Evolutionary conservation across 2,797 vertebrate species (phyloP).

Genomic region (Arnoldichthys spilopterus): DNA sequence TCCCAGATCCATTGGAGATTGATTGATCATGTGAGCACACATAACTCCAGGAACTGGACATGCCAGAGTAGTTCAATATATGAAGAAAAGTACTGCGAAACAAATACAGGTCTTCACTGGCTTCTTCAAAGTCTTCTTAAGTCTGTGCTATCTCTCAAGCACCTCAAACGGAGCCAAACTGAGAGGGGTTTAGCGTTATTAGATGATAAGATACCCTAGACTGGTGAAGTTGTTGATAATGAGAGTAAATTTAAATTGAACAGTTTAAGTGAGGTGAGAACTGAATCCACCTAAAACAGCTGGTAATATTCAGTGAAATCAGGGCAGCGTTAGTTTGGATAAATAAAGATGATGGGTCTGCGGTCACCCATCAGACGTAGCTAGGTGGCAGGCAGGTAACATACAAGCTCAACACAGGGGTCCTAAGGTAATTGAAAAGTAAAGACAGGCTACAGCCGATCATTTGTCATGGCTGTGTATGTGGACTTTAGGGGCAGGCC

Average conservation of each 20-base stretch:
- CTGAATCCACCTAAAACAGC: neutral
- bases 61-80: too few relatives aligned
- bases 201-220: neutral
- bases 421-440: neutral
- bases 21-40: too few relatives aligned
- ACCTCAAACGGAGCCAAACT: too few relatives aligned
- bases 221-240: neutral
- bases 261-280: neutral
- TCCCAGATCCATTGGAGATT: too few relatives aligned
- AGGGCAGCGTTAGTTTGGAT: neutral
- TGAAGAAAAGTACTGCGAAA: too few relatives aligned
- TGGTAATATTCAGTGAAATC: neutral
- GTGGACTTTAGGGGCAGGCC: neutral
- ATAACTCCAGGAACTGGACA: too few relatives aligned
- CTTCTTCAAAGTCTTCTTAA: too few relatives aligned
- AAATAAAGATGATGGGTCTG: constrained; percentile 9
- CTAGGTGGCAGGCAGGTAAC: neutral
- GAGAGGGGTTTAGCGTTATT: too few relatives aligned
- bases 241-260: neutral
- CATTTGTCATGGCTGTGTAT: constrained; percentile 3
- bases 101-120: too few relatives aligned
- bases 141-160: too few relatives aligned
- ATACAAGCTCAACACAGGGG: constrained; percentile 6
- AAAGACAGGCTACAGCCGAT: constrained; percentile 12
- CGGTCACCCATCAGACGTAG: constrained; percentile 2